These are phyloP conservation scores for Amblyjoppa fuscipennis DNA, from an alignment of 2,888 invertebrate species.

Conservation along the genomic window DNA sequence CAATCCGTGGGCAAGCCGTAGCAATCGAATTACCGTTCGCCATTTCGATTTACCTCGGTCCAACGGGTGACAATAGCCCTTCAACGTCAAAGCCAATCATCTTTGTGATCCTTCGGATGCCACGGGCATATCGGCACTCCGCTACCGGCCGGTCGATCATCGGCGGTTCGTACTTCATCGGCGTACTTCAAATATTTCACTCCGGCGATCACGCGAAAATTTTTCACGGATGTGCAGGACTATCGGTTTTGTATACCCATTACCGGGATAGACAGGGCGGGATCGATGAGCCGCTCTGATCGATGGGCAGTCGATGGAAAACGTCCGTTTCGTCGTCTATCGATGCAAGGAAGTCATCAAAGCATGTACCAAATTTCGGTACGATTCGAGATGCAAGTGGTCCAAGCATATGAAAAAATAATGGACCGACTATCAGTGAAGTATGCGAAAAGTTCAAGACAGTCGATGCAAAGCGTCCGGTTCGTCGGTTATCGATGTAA, in stretches of 20 bases:
- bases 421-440: neutral
- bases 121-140: conserved; percentile 61
- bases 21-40: conserved; percentile 84
- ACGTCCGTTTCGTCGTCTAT: neutral
- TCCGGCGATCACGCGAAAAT: neutral
- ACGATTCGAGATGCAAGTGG: no score
- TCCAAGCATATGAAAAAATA: no score
- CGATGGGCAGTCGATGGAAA: neutral
- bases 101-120: conserved; percentile 78
- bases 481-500: neutral
- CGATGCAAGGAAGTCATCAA: neutral
- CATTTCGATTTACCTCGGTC: conserved; percentile 84
- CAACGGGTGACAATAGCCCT: conserved; percentile 81
- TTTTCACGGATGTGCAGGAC: neutral
- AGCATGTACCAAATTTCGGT: no score
- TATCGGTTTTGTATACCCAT: neutral
- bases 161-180: conserved; percentile 32
- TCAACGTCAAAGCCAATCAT: conserved; percentile 80
- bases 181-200: conserved; percentile 41
- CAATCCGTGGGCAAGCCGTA: conserved; percentile 80
- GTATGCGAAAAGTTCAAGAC: neutral
- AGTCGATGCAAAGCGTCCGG: neutral
- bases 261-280: neutral
- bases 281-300: neutral
- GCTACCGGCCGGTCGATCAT: conserved; percentile 53